A percentile compares a stretch with the other conserved stretches of the same genome.
Evolutionary conservation across 2,888 invertebrate species (phyloP).

Genomic region (Callinectes sapidus): DNA sequence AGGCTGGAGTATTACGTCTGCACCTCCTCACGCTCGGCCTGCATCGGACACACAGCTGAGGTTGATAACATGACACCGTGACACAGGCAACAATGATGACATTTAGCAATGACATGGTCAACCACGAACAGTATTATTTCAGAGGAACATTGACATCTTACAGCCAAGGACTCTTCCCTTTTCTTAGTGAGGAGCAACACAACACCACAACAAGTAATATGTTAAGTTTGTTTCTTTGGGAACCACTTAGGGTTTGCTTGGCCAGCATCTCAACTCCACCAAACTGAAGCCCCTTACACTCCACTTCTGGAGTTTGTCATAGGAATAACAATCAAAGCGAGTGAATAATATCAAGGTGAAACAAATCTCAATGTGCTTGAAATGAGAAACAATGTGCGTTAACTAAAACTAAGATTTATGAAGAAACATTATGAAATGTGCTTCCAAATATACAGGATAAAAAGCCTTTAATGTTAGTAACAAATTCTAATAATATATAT

Average conservation of each 20-base stretch:
- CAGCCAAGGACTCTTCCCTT: neutral
- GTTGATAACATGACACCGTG: slow-evolving; percentile 17
- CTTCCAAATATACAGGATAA: too few species aligned
- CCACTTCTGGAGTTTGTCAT: neutral
- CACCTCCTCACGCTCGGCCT: neutral
- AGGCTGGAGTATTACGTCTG: neutral
- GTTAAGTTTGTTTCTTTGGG: neutral
- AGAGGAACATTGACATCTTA: slow-evolving; percentile 1
- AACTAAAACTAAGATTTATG: too few species aligned
- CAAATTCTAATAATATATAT: too few species aligned
- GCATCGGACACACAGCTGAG: neutral
- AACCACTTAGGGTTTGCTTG: neutral
- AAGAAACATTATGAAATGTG: too few species aligned
- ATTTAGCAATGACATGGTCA: neutral
- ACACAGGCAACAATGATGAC: slow-evolving; percentile 19
- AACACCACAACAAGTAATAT: neutral
- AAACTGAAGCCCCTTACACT: neutral
- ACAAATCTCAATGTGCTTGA: neutral
- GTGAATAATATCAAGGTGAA: too few species aligned
- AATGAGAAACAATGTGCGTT: neutral
- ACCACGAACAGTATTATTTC: neutral
- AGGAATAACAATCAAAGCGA: neutral
- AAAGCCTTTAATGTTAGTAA: too few species aligned
- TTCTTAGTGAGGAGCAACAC: neutral
- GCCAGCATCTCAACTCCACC: neutral